A percentile compares a stretch with the other conserved stretches of the same genome.
These are phyloP conservation scores for Agapornis roseicollis DNA, from an alignment of 2,113 vertebrate species.

Conservation along the genomic window DNA sequence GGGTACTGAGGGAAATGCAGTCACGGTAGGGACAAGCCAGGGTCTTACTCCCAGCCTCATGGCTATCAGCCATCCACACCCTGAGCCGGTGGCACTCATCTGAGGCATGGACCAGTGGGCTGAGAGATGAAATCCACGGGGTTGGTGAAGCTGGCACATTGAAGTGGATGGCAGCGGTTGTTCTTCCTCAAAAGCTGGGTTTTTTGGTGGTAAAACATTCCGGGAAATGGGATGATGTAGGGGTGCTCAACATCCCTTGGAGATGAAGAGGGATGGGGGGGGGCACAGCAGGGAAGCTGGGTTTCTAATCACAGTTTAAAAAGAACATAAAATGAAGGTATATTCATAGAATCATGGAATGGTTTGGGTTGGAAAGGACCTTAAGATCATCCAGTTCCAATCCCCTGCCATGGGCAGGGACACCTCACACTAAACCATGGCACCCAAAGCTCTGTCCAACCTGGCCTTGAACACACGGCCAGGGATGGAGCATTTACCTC, in stretches of 20 bases:
- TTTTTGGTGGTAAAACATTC: neutral
- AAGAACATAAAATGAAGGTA: neutral
- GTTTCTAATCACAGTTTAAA: neutral
- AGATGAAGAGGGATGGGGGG: neutral
- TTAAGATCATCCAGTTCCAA: neutral
- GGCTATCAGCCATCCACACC: neutral
- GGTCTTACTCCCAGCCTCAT: neutral
- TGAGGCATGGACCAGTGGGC: too few species aligned
- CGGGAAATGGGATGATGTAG: neutral
- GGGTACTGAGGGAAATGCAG: too few species aligned
- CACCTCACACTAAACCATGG: neutral
- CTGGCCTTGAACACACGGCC: neutral
- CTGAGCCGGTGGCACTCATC: fast-evolving
- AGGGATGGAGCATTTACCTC: neutral
- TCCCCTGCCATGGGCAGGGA: neutral
- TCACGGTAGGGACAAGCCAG: fast-evolving
- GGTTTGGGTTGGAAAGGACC: neutral
- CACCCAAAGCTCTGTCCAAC: neutral
- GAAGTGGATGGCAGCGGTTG: neutral
- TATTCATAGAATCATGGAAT: neutral
- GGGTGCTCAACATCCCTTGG: neutral
- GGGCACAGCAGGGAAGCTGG: neutral
- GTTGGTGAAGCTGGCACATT: neutral
- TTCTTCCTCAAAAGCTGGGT: neutral
- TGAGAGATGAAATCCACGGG: neutral